Conservation (phyloP, 2,888 invertebrate genomes). For the Lamellibrachia columna region DNA sequence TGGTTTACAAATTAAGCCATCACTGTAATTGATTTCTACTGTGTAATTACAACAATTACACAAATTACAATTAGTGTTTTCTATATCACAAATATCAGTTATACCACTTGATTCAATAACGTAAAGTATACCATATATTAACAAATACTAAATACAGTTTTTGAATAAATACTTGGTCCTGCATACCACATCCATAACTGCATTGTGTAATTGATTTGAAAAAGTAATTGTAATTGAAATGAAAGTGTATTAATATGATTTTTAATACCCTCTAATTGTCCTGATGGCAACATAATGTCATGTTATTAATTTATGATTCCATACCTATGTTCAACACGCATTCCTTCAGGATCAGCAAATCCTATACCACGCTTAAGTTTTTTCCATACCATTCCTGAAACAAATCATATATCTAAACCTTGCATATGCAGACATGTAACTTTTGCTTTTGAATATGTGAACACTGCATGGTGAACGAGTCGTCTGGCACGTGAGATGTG, state of each 20-base stretch:
- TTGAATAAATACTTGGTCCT: neutral
- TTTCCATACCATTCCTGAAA: conserved; percentile 86
- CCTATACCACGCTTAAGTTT: conserved; percentile 72
- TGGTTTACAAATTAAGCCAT: neutral
- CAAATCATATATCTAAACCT: neutral
- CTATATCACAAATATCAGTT: neutral
- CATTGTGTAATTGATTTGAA: too few species aligned
- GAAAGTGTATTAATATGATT: too few species aligned
- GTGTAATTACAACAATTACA: neutral
- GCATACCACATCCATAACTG: neutral
- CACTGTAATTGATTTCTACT: neutral
- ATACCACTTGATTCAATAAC: neutral
- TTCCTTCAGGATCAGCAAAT: conserved; percentile 70
- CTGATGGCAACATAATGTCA: neutral
- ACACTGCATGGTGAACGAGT: too few species aligned
- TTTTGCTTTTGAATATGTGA: neutral
- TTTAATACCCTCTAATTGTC: too few species aligned
- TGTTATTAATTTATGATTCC: neutral
- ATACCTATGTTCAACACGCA: conserved; percentile 72
- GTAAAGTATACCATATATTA: neutral
- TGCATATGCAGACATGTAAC: neutral
- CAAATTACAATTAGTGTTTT: neutral
- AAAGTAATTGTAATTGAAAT: too few species aligned
- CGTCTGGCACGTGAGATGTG: too few species aligned
- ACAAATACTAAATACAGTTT: neutral